These are phyloP conservation scores for Frankliniella intonsa DNA, from an alignment of 2,888 invertebrate genomes.

Conservation along the genomic window DNA sequence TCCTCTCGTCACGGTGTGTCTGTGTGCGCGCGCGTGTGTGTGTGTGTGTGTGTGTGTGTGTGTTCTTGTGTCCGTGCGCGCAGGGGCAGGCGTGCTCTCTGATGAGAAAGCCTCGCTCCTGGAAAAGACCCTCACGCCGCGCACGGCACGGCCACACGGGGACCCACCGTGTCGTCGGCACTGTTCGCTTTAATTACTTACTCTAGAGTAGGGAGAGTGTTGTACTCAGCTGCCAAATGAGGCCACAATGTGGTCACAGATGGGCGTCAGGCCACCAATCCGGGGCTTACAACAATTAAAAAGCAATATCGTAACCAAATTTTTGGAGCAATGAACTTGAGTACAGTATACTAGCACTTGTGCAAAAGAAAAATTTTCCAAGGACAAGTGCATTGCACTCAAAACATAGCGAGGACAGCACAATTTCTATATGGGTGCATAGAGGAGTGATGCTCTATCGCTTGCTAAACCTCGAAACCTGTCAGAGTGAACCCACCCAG, in stretches of 20 bases:
- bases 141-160: neutral
- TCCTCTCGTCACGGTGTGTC: slow-evolving; percentile 1
- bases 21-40: neutral
- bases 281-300: too few species aligned
- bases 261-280: too few species aligned
- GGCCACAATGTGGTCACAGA: too few species aligned
- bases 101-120: neutral
- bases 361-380: too few species aligned
- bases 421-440: too few species aligned
- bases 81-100: neutral
- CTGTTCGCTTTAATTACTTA: slow-evolving; percentile 12
- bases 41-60: neutral
- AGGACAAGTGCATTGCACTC: too few species aligned
- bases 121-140: neutral
- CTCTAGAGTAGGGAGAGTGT: neutral
- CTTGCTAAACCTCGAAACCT: neutral
- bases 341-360: too few species aligned
- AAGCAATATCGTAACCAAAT: too few species aligned
- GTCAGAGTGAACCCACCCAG: neutral
- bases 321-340: too few species aligned
- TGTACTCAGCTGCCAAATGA: too few species aligned
- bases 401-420: too few species aligned
- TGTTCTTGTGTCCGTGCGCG: neutral
- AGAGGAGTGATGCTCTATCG: too few species aligned
- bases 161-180: neutral